Base-by-base conservation (phyloP, 2,797 vertebrate genomes). In the Labroides dimidiatus region DNA sequence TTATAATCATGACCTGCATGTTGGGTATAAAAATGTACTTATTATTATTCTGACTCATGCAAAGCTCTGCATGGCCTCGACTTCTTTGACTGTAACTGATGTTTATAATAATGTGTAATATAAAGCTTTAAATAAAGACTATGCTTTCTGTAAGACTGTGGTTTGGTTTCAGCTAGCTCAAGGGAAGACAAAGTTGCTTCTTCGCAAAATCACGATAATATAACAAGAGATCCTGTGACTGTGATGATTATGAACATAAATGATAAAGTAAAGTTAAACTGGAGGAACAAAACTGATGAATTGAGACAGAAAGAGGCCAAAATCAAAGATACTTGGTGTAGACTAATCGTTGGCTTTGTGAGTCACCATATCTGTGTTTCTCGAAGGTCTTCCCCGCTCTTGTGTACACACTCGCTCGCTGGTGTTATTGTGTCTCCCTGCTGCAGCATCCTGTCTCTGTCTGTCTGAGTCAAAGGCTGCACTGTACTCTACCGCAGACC, bases 71-170 rank as follows among this genome's bases (percentile, higher is more conserved):
- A 93, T 88, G 85, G 68, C 72, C 67, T 79, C 57, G 41, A 57
- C 43, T 75, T 86, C 51, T 82, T 75, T 80, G 56, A 78, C 37
- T 78, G 70, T 71, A 80, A 83, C 57, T 85, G 73, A 77, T 86
- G 79, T 88, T 89, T 85, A 78, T 83, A 80, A 77, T 76, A 49
- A 73, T 78, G 72, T 49, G 65, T 87, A 86, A 91, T 87, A 87
- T 90, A 86, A 64, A 81, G 57, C 69, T 54, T 75, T 81, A 30
- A 92, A 94, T 93, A 93, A 94, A 94, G 67, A 89, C 16, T 30
- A 64, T 72, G 51, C 64, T 86, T 85, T 89, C 79, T 80, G 63
- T 85, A 59, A 70, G 51, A 52, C 41, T 84, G 67, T 82, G 51
- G 60, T 57, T 63, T 42, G n/a, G 48, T 84, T 51, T 72, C 72